Conservation (phyloP, 2,113 vertebrate species). For the Nesogale talazaci region DNA sequence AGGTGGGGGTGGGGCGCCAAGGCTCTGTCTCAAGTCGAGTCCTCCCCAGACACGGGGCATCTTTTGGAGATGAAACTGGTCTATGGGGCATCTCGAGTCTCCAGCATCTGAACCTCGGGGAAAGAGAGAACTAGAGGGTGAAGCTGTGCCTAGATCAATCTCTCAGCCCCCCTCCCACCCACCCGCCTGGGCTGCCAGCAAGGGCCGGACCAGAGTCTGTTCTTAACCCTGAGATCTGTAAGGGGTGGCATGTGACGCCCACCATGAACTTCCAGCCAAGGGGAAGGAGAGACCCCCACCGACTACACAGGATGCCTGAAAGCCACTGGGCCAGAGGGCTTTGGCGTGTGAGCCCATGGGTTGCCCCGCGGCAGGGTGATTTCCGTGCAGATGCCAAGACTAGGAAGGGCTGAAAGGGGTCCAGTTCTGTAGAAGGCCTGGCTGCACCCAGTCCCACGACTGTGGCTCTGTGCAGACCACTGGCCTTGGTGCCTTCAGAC, state of each 20-base stretch:
- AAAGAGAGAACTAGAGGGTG: neutral
- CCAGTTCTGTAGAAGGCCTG: neutral
- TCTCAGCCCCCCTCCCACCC: neutral
- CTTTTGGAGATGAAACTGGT: neutral
- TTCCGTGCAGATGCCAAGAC: neutral
- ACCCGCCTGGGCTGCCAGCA: neutral
- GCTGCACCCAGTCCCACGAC: neutral
- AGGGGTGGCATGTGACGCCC: neutral
- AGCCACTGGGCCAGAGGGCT: accelerated
- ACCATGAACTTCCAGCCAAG: neutral
- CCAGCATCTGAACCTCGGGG: neutral
- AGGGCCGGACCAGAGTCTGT: neutral
- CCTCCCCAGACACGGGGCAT: neutral
- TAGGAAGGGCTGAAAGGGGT: too few species aligned
- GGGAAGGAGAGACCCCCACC: neutral
- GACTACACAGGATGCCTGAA: slow-evolving; percentile 46
- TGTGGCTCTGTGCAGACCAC: neutral
- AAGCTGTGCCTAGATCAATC: neutral
- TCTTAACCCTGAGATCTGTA: neutral
- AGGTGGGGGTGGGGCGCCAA: accelerated
- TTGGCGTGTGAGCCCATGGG: accelerated
- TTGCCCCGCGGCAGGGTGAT: neutral
- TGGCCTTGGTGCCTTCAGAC: too few species aligned
- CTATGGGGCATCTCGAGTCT: neutral
- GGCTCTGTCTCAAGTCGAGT: neutral